phyloP scores from a whole-genome alignment of 2,888 invertebrate genomes.

The Oligia strigilis region DNA sequence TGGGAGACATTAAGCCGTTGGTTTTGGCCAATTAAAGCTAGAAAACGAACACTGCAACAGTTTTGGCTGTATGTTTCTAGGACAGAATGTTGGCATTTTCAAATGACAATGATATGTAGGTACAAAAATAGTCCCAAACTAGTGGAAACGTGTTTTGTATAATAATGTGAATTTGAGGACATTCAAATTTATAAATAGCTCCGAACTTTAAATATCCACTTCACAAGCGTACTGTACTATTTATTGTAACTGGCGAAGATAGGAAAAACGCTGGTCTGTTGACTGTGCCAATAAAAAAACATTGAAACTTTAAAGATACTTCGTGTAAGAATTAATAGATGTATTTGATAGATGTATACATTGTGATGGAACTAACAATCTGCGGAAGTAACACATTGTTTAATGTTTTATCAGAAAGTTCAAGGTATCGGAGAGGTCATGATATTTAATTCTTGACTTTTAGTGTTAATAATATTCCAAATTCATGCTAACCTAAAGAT shows the following conservation, averaged over 20 bases:
- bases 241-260: conserved; percentile 12
- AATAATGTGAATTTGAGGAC: conserved; percentile 26
- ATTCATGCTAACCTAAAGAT: conserved; percentile 14
- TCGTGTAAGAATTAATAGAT: not conserved
- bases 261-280: conserved; percentile 9
- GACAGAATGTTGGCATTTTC: conserved; percentile 16
- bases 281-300: conserved; percentile 11
- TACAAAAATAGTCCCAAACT: conserved; percentile 22
- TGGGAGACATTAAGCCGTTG: conserved; percentile 25
- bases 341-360: not conserved
- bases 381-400: conserved; percentile 42
- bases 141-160: conserved; percentile 1
- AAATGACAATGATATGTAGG: conserved; percentile 1
- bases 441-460: conserved; percentile 13
- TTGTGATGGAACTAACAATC: conserved; percentile 27
- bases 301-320: conserved; percentile 1
- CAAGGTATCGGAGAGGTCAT: conserved; percentile 39
- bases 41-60: conserved; percentile 12
- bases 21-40: conserved; percentile 43
- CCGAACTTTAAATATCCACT: conserved; percentile 23
- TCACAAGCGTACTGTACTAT: conserved; percentile 11
- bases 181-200: conserved; percentile 29
- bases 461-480: conserved; percentile 12
- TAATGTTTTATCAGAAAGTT: conserved; percentile 30
- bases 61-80: not conserved